These are phyloP conservation scores for Cheilosia soror DNA, from an alignment of 2,888 invertebrate genomes.

Conservation along the genomic window DNA sequence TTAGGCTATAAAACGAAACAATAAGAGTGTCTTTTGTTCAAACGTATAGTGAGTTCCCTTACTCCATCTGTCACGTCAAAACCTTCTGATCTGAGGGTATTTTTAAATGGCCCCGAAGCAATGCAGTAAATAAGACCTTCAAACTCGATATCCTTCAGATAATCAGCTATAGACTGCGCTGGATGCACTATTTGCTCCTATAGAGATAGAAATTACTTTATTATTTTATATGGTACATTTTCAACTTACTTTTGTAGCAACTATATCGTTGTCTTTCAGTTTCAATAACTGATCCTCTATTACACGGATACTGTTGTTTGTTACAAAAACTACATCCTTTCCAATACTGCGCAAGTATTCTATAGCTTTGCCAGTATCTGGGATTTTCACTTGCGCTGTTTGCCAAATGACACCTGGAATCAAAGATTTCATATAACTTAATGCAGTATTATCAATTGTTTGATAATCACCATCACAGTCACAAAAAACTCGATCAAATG, in stretches of 20 bases:
- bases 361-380: slow-evolving; percentile 82
- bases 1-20: slow-evolving; percentile 67
- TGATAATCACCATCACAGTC: slow-evolving; percentile 86
- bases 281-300: slow-evolving; percentile 78
- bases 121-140: slow-evolving; percentile 84
- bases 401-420: slow-evolving; percentile 84
- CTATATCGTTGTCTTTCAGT: slow-evolving; percentile 78
- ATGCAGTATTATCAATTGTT: neutral
- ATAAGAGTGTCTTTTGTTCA: neutral
- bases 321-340: slow-evolving; percentile 83
- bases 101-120: slow-evolving; percentile 81
- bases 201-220: neutral
- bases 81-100: slow-evolving; percentile 83
- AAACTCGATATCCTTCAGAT: slow-evolving; percentile 84
- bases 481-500: slow-evolving; percentile 86
- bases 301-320: slow-evolving; percentile 83
- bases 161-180: slow-evolving; percentile 83
- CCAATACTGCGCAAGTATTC: slow-evolving; percentile 81
- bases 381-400: slow-evolving; percentile 81
- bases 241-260: slow-evolving; percentile 78
- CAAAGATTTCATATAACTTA: neutral
- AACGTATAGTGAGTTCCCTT: slow-evolving; percentile 10
- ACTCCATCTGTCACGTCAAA: slow-evolving; percentile 83
- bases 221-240: neutral
- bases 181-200: slow-evolving; percentile 82